Evolutionary conservation across 2,797 vertebrate species (phyloP).

Genomic region (Aphelocoma californica): DNA sequence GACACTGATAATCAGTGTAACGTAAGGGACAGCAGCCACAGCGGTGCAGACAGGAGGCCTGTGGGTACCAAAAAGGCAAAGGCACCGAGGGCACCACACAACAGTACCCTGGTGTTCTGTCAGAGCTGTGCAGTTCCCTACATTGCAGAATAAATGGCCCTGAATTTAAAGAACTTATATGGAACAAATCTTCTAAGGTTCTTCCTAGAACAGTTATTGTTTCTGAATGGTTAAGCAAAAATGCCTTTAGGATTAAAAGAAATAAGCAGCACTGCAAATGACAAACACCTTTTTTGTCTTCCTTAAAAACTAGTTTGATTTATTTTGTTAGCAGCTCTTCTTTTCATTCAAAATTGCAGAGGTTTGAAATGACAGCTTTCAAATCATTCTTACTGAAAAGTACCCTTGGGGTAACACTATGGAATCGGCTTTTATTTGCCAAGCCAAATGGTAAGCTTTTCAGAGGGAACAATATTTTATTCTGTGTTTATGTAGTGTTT

Average conservation of each 20-base stretch:
- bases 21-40: not conserved
- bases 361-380: slow-evolving; percentile 24
- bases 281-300: not conserved
- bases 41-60: not conserved
- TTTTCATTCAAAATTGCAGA: slow-evolving; percentile 31
- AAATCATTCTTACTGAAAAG: not conserved
- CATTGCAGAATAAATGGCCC: not conserved
- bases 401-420: not conserved
- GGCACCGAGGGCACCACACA: rapidly evolving
- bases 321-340: not conserved
- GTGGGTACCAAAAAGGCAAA: not conserved
- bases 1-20: not conserved
- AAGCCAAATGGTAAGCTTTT: not conserved
- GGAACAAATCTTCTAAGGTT: not conserved
- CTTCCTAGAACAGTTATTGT: not conserved
- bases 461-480: not conserved
- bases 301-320: not conserved
- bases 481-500: not conserved
- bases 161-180: not conserved
- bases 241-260: not conserved
- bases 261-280: not conserved
- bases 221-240: slow-evolving; percentile 6
- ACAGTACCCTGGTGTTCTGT: not conserved
- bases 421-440: not conserved
- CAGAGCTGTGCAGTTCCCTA: not conserved